Percentiles rank a stretch among this genome's conserved stretches.
These are phyloP conservation scores for Quiscalus mexicanus DNA, from an alignment of 2,113 vertebrate genomes.

Conservation along the genomic window DNA sequence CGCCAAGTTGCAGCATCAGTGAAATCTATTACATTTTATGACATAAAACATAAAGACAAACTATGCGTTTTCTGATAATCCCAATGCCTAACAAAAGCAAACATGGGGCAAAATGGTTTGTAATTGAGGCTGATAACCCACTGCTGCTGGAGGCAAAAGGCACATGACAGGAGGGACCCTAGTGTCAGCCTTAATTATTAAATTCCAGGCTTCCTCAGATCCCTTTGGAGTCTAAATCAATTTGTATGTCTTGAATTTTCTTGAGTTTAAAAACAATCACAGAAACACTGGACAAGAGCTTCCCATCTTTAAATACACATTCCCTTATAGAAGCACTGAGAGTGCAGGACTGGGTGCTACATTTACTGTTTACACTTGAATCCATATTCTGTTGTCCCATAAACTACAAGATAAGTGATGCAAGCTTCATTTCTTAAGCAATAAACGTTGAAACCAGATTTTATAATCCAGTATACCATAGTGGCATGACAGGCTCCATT, in stretches of 20 bases:
- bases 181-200: not conserved
- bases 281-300: not conserved
- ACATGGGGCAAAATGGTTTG: not conserved
- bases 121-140: not conserved
- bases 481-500: not conserved
- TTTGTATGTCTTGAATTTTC: not conserved
- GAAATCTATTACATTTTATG: conserved; percentile 20
- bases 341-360: not conserved
- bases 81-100: not conserved
- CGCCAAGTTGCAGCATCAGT: not conserved
- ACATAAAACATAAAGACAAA: conserved; percentile 13
- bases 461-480: not conserved
- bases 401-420: not conserved
- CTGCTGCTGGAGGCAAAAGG: not conserved
- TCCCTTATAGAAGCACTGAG: not conserved
- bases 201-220: not conserved
- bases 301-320: not conserved
- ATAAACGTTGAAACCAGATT: not conserved
- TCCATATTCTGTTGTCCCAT: not conserved
- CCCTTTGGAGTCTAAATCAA: not conserved
- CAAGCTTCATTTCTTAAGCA: not conserved
- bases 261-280: not conserved
- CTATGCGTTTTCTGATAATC: not conserved
- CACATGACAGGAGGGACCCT: not conserved
- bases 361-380: not conserved